Base-by-base conservation (phyloP, 2,888 invertebrate genomes). In the Eupeodes latifasciatus region DNA sequence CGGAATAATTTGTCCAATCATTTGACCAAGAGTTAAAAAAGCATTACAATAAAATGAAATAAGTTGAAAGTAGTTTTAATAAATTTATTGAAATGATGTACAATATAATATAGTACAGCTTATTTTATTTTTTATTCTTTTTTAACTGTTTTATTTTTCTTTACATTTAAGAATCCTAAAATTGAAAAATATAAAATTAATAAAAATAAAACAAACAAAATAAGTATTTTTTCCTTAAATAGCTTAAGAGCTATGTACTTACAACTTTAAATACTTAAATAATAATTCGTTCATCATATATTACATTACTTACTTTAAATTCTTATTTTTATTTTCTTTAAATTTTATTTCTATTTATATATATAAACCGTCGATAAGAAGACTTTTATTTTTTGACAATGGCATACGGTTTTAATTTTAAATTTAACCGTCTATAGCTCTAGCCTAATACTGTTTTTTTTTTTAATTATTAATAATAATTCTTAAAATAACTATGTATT, bases 81-180 rank as follows among this genome's bases (percentile, higher is more conserved):
- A 53, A 62, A 76, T 85, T 85, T 85, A 81, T 85, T 85, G 64
- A 69, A 85, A 74, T 72, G 78, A 85, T 64, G 71, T 71, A 69
- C 66, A 61, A 83, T 78, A 78, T 66, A 59, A 83, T 78, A 72
- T 61, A 61, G 5, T 62, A 67, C 57, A 81, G 66, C 51, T 77
- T 61, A 47, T 34, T 66, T 69, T 40, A 7, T 40, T 40, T 40
- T 5, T 40, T 40, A 40, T 40, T 40, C 5, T 16, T 16, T n/a
- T 62, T 36, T 19, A 67, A 40, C 44, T 71, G 40, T 53, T 19
- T 57, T 27, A n/a, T 55, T 47, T 36, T 55, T 61, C n/a, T 62
- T 49, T 40, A 61, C 27, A 79, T 74, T 79, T 47, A 34, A 75
- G 27, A 79, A 77, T 74, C 44, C 16, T 81, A 67, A 59, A 7